A percentile compares a stretch with the other conserved stretches of the same genome.
These are phyloP conservation scores for Nomada fabriciana DNA, from an alignment of 2,888 invertebrate genomes.

Conservation along the genomic window DNA sequence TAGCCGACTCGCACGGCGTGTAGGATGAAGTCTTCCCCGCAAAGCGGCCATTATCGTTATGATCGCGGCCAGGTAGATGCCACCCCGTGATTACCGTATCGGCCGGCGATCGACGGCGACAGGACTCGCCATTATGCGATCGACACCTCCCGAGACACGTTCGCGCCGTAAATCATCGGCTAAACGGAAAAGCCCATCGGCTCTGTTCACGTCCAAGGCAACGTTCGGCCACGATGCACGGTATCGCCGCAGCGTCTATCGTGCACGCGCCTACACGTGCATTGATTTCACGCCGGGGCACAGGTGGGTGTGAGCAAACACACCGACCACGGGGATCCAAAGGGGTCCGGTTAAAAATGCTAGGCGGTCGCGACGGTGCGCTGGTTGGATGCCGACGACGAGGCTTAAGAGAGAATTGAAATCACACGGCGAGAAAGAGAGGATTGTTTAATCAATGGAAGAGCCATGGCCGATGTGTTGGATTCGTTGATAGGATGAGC, in stretches of 20 bases:
- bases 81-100: slow-evolving; percentile 82
- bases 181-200: slow-evolving; percentile 76
- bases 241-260: slow-evolving; percentile 25
- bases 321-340: slow-evolving; percentile 19
- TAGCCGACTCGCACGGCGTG: slow-evolving; percentile 57
- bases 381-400: slow-evolving; percentile 2
- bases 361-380: neutral
- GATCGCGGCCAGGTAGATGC: slow-evolving; percentile 80
- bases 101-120: slow-evolving; percentile 79
- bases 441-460: slow-evolving; percentile 40
- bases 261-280: slow-evolving; percentile 56
- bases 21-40: slow-evolving; percentile 79
- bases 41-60: slow-evolving; percentile 80
- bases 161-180: slow-evolving; percentile 79
- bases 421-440: slow-evolving; percentile 1
- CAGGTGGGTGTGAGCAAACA: slow-evolving; percentile 41
- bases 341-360: slow-evolving; percentile 2
- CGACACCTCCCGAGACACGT: slow-evolving; percentile 81
- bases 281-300: slow-evolving; percentile 58
- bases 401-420: slow-evolving; percentile 14
- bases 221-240: slow-evolving; percentile 48
- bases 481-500: neutral
- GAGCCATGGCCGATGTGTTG: neutral
- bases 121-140: slow-evolving; percentile 81
- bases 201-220: slow-evolving; percentile 68